These are phyloP conservation scores for Ophion obscuratus DNA, from an alignment of 2,888 invertebrate genomes.

Conservation along the genomic window DNA sequence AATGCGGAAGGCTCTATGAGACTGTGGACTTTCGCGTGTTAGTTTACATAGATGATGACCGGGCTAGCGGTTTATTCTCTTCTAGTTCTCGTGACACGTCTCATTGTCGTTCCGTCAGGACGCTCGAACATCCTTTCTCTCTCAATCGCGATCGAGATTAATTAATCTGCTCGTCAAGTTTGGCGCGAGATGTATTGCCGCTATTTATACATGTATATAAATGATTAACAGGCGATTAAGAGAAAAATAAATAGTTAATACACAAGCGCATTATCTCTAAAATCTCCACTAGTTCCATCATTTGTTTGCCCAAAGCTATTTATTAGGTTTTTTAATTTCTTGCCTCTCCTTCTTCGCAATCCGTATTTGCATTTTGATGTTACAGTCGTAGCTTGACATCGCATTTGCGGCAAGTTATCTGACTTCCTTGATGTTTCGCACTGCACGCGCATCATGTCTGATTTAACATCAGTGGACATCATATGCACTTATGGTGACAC, in stretches of 20 bases:
- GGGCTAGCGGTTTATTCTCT: conserved; percentile 65
- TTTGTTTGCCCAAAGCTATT: too few relatives aligned
- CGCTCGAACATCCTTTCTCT: conserved; percentile 54
- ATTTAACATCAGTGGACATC: too few relatives aligned
- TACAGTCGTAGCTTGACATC: too few relatives aligned
- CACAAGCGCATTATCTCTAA: not conserved
- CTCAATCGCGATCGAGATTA: conserved; percentile 47
- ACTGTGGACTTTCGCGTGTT: conserved; percentile 34
- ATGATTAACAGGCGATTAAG: not conserved
- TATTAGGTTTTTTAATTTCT: too few relatives aligned
- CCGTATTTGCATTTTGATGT: too few relatives aligned
- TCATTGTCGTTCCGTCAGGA: conserved; percentile 2
- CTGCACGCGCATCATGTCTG: too few relatives aligned
- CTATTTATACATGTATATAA: too few relatives aligned
- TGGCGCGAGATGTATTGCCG: not conserved
- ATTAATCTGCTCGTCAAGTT: conserved; percentile 25
- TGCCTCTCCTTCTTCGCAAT: too few relatives aligned
- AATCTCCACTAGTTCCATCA: too few relatives aligned
- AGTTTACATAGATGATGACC: conserved; percentile 24
- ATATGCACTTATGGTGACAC: too few relatives aligned
- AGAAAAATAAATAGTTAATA: not conserved
- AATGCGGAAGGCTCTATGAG: not conserved
- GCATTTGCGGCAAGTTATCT: too few relatives aligned
- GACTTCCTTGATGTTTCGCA: too few relatives aligned
- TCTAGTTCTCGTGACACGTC: conserved; percentile 38